Percentiles rank a stretch among this genome's conserved stretches.
phyloP scores from a whole-genome alignment of 2,888 invertebrate genomes.

The Xestia xanthographa region DNA sequence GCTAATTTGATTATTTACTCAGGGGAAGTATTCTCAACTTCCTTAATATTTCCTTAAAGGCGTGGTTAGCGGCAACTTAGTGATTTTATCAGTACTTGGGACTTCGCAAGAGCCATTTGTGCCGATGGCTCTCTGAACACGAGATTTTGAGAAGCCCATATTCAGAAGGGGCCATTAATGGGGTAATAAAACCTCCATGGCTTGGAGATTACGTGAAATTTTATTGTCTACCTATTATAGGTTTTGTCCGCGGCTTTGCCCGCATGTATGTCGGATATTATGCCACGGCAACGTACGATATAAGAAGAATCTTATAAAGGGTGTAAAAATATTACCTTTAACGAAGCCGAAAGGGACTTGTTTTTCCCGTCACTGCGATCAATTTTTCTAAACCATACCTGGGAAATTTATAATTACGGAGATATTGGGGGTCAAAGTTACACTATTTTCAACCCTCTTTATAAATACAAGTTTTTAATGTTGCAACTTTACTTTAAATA shows the following conservation, averaged over 20 bases:
- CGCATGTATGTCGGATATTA: not conserved
- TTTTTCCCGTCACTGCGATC: too few relatives aligned
- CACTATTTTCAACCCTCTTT: too few relatives aligned
- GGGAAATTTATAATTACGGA: too few relatives aligned
- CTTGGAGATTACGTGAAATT: constrained; percentile 19
- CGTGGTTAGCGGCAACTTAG: constrained; percentile 1
- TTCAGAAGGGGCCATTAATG: constrained; percentile 16
- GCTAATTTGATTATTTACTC: constrained; percentile 50
- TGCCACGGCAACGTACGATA: not conserved
- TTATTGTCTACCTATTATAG: not conserved
- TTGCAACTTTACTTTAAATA: too few relatives aligned
- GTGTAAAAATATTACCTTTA: too few relatives aligned
- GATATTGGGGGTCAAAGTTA: too few relatives aligned
- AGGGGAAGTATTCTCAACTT: constrained; percentile 14
- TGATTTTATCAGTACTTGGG: constrained; percentile 27
- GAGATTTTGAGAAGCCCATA: constrained; percentile 6
- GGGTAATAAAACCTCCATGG: constrained; percentile 38
- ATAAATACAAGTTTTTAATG: too few relatives aligned
- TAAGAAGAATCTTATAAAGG: too few relatives aligned
- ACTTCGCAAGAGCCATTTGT: not conserved
- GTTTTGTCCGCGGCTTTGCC: not conserved
- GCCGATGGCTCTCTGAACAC: not conserved
- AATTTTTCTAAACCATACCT: too few relatives aligned
- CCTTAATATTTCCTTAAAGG: constrained; percentile 33
- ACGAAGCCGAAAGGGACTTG: too few relatives aligned